Evolutionary conservation across 2,113 vertebrate genomes (phyloP).

Genomic region (Sphyrna mokarran): DNA sequence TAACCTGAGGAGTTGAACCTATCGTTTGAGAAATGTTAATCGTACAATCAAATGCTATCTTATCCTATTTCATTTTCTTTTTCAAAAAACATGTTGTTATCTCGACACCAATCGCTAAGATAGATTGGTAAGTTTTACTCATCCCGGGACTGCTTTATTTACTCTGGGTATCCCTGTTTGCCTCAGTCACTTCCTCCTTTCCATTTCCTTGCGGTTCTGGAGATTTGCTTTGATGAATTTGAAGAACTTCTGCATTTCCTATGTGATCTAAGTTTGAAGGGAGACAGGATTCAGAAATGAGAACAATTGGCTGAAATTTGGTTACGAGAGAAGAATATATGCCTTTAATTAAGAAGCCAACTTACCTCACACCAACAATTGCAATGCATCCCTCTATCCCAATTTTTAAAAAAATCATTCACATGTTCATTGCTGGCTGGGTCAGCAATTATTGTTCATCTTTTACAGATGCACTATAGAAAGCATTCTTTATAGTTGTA

Average conservation of each 20-base stretch:
- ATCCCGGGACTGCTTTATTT: background rate
- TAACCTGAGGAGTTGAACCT: background rate
- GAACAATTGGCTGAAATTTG: background rate
- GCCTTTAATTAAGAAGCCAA: background rate
- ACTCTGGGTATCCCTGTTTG: background rate
- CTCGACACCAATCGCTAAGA: background rate
- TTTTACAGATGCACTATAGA: too few relatives aligned
- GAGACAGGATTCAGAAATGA: background rate
- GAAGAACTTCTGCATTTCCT: conserved; percentile 57
- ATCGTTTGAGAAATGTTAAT: background rate
- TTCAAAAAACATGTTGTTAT: background rate
- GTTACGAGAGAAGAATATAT: background rate
- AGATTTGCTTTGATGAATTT: conserved; percentile 40
- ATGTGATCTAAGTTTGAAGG: conserved; percentile 46
- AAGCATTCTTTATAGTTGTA: too few relatives aligned
- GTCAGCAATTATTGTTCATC: too few relatives aligned
- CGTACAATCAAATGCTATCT: background rate
- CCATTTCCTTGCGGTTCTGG: background rate
- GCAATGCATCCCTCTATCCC: background rate
- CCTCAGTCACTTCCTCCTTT: background rate
- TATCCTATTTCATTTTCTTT: background rate
- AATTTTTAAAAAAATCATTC: too few relatives aligned
- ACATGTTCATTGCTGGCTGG: too few relatives aligned
- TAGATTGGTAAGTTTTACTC: background rate
- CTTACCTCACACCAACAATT: background rate